These are phyloP conservation scores for Zaprionus taronus DNA, from an alignment of 1,140 invertebrate species.

Conservation along the genomic window DNA sequence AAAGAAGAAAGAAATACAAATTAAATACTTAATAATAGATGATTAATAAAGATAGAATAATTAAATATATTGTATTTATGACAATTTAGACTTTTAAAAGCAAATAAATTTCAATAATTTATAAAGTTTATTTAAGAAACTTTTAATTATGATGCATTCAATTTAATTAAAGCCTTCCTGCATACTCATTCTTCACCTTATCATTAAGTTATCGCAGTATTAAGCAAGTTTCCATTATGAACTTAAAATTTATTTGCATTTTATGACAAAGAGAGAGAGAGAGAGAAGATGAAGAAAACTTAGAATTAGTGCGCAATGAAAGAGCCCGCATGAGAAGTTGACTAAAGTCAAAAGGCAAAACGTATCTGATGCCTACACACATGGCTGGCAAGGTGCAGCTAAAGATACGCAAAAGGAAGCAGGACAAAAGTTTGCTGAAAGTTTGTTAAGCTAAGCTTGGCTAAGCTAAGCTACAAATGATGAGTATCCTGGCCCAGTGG, in stretches of 20 bases:
- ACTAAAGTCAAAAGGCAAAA: constrained; percentile 26
- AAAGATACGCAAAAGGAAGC: not conserved
- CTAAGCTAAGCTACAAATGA: not conserved
- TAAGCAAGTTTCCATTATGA: not conserved
- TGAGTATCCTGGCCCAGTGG: constrained; percentile 4
- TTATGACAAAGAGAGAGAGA: constrained; percentile 1
- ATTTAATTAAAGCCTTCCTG: not conserved
- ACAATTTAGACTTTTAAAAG: too few species aligned
- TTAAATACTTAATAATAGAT: too few species aligned
- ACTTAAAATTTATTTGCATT: not conserved
- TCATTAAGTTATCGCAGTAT: not conserved
- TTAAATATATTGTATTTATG: too few species aligned
- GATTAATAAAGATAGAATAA: too few species aligned
- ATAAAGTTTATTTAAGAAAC: not conserved
- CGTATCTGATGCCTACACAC: constrained; percentile 27
- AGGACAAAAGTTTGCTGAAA: constrained; percentile 3
- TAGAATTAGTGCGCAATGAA: constrained; percentile 9
- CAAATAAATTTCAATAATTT: not conserved
- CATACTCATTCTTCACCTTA: not conserved
- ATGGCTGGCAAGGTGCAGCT: not conserved
- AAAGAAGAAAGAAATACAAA: too few species aligned
- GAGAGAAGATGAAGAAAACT: constrained; percentile 1
- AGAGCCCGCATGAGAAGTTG: constrained; percentile 32
- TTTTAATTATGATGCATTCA: not conserved
- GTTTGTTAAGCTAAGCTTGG: constrained; percentile 7